These are phyloP conservation scores for Lamellibrachia satsuma DNA, from an alignment of 2,888 invertebrate species.

Conservation along the genomic window DNA sequence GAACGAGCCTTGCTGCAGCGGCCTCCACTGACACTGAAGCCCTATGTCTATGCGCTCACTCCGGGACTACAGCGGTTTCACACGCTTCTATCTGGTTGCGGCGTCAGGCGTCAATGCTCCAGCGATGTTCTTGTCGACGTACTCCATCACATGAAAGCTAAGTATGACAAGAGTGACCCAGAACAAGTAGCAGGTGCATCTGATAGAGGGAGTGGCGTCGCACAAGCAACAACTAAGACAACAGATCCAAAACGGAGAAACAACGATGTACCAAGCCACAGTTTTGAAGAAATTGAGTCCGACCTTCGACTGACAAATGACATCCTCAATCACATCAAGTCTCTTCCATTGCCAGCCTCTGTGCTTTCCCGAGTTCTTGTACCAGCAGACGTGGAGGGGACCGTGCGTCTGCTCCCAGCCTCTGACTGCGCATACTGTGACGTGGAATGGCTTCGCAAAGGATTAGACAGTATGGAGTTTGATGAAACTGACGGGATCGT, in stretches of 20 bases:
- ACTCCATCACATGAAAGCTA: conserved; percentile 32
- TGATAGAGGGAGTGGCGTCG: not conserved
- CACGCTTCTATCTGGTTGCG: conserved; percentile 37
- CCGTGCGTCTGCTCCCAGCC: conserved; percentile 36
- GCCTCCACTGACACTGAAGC: conserved; percentile 37
- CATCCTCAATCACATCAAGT: conserved; percentile 37
- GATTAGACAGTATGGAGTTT: conserved; percentile 38
- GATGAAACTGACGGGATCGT: conserved; percentile 41
- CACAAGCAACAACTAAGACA: not conserved
- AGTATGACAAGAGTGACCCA: conserved; percentile 7
- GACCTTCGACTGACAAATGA: conserved; percentile 36
- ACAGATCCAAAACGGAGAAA: not conserved
- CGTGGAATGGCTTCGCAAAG: conserved; percentile 43
- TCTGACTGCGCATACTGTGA: conserved; percentile 45
- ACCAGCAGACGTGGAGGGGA: not conserved
- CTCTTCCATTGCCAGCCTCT: not conserved
- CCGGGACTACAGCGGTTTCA: conserved; percentile 37
- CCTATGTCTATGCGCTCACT: conserved; percentile 42
- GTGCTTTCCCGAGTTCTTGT: not conserved
- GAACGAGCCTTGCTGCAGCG: conserved; percentile 30
- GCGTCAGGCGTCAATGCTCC: conserved; percentile 33
- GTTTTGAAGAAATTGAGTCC: conserved; percentile 1
- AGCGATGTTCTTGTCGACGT: conserved; percentile 35
- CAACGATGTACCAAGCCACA: not conserved
- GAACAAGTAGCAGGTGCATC: not conserved